A percentile compares a stretch with the other conserved stretches of the same genome.
Evolutionary conservation across 2,888 invertebrate genomes (phyloP).

Genomic region (Glyphotaelius pellucidus): DNA sequence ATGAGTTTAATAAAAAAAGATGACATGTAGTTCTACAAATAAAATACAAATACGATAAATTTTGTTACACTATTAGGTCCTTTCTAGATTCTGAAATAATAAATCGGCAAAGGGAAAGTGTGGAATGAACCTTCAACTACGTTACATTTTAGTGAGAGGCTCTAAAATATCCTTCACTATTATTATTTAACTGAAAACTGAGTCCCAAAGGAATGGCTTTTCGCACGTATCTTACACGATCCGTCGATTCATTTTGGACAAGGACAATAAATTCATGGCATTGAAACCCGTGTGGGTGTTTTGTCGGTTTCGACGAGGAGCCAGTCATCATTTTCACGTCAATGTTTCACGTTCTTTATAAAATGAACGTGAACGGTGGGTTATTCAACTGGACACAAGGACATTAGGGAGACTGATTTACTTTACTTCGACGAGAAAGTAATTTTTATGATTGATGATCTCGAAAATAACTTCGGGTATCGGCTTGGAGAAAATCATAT

Average conservation of each 20-base stretch:
- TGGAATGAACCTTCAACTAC: not conserved
- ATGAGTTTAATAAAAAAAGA: no score
- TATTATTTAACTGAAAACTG: not conserved
- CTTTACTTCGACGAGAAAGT: not conserved
- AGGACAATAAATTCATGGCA: slow-evolving; percentile 19
- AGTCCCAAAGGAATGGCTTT: not conserved
- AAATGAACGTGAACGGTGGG: not conserved
- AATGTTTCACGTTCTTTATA: not conserved
- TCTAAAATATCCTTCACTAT: not conserved
- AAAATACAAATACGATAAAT: not conserved
- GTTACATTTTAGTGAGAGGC: not conserved
- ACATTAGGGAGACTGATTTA: not conserved
- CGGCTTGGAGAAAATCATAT: not conserved
- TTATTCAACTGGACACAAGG: not conserved
- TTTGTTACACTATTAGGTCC: not conserved
- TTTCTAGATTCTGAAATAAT: not conserved
- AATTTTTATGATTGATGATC: not conserved
- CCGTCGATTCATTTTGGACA: not conserved
- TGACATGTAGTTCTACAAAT: not conserved
- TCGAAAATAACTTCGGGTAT: not conserved
- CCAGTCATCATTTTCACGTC: not conserved
- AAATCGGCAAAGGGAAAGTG: not conserved
- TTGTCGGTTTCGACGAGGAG: not conserved
- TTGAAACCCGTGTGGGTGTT: not conserved
- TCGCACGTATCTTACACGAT: not conserved